These are phyloP conservation scores for Todiramphus saurophagus DNA, from an alignment of 2,113 vertebrate genomes.

Conservation along the genomic window DNA sequence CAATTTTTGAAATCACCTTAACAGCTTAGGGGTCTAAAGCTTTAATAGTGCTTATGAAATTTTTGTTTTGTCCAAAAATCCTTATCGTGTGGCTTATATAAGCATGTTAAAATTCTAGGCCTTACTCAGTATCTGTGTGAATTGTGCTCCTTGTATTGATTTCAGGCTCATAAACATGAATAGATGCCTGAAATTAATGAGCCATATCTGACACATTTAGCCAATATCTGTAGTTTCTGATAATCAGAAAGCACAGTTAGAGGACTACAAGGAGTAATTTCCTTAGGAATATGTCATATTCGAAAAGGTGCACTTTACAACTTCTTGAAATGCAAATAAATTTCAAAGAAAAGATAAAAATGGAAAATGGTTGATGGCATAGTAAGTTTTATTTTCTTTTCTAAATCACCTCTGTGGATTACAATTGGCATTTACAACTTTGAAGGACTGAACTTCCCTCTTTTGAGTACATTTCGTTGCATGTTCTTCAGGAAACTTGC, in stretches of 20 bases:
- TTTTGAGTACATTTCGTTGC: background rate
- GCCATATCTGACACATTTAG: background rate
- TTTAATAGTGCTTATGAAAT: conserved; percentile 3
- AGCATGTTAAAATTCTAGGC: background rate
- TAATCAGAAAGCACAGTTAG: background rate
- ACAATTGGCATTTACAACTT: conserved; percentile 3
- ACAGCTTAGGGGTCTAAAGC: background rate
- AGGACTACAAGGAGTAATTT: background rate
- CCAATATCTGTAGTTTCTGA: background rate
- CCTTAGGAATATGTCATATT: background rate
- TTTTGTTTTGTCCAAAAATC: conserved; percentile 24
- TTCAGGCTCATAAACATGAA: conserved; percentile 33
- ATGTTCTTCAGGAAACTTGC: background rate
- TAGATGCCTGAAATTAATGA: conserved; percentile 39
- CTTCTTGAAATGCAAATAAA: conserved; percentile 38
- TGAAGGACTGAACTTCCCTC: background rate
- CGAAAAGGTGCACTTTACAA: conserved; percentile 7
- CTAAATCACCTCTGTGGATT: conserved; percentile 35
- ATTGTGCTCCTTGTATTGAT: background rate
- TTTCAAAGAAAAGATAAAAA: conserved; percentile 37
- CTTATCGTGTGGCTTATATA: background rate
- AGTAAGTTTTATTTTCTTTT: conserved; percentile 31
- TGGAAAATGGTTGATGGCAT: background rate
- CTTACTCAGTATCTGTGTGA: background rate
- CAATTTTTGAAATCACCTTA: background rate